Evolutionary conservation across 1,140 invertebrate genomes (phyloP), one percentile per base, ranked within the genome.

Genomic region (Tetramorium parvispinum): DNA sequence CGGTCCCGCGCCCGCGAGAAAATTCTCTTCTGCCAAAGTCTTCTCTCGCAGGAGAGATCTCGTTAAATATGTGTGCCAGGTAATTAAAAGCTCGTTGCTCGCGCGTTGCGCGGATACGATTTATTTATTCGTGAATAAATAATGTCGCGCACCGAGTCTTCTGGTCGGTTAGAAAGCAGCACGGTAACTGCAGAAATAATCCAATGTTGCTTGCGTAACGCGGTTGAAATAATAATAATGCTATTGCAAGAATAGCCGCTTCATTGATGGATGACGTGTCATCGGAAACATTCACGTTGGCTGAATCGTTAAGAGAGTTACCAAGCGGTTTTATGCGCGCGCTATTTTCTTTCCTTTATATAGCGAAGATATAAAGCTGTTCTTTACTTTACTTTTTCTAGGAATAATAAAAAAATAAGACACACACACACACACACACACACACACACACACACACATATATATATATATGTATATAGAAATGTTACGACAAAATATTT

Each of bases 151-250:
- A 3, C 49, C 40, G 70, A 49, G 24, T 21, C 82, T 87, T 70
- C 77, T 76, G 27, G 7, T 27, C 46, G 49, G 21, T 40, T 88
- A 88, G 87, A 88, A 88, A 88, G 85, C 78, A 32, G 85, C 57
- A 37, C 75, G 66, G 77, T 68, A 51, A 51, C 32, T 43, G 53
- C 85, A 37, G 46, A 24, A 24, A 70, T 24, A 27, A 32, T 82
- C 13, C 78, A 55, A 71, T 32, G 37, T 51, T 21, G 53, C 46
- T 87, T 88, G 27, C 70, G 85, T 73, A 88, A 87, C 27, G 51
- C 51, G 46, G 13, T 18, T 55, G 49, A 70, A 43, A 55, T 37
- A 82, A 88, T 57, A 88, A 88, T 81, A 51, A 61, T 16, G 55
- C 40, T 27, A 32, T 43, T 32, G 63, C 78, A 21, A 32, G 21